Evolutionary conservation across 1,140 invertebrate genomes (phyloP).

Genomic region (Pararge aegeria): DNA sequence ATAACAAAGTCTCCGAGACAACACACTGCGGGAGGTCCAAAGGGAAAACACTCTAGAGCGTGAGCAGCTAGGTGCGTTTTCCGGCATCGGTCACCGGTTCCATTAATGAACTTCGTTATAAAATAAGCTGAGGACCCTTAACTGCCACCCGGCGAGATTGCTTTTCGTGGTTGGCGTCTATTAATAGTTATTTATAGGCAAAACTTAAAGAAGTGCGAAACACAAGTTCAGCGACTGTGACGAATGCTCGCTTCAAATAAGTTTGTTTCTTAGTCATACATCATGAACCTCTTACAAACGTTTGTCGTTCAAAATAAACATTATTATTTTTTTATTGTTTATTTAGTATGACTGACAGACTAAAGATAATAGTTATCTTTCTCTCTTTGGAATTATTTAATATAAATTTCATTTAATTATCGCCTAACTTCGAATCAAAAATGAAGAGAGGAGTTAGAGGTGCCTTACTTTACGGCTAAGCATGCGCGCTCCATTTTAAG

Average conservation of each 20-base stretch:
- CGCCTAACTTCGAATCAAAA: no score
- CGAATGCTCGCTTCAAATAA: neutral
- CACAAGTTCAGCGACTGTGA: neutral
- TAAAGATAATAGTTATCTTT: no score
- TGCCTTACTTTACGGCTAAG: no score
- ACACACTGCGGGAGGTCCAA: slow-evolving; percentile 6
- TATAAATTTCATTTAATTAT: no score
- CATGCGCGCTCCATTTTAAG: no score
- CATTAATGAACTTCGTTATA: slow-evolving; percentile 71
- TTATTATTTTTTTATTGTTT: no score
- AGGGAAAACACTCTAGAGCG: slow-evolving; percentile 36
- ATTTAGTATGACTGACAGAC: no score
- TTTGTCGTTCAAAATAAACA: no score
- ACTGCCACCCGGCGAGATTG: slow-evolving; percentile 68
- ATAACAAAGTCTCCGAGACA: slow-evolving; percentile 24
- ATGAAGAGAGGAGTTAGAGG: no score
- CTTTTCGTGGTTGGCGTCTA: slow-evolving; percentile 59
- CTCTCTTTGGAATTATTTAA: no score
- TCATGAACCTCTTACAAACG: no score
- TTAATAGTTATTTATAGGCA: slow-evolving; percentile 45
- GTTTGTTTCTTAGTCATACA: neutral
- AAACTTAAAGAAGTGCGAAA: slow-evolving; percentile 37
- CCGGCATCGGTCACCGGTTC: slow-evolving; percentile 14
- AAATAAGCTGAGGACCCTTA: slow-evolving; percentile 64
- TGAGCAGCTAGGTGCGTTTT: slow-evolving; percentile 40